phyloP scores from a whole-genome alignment of 2,888 invertebrate genomes.

The Brachypterus glaber region DNA sequence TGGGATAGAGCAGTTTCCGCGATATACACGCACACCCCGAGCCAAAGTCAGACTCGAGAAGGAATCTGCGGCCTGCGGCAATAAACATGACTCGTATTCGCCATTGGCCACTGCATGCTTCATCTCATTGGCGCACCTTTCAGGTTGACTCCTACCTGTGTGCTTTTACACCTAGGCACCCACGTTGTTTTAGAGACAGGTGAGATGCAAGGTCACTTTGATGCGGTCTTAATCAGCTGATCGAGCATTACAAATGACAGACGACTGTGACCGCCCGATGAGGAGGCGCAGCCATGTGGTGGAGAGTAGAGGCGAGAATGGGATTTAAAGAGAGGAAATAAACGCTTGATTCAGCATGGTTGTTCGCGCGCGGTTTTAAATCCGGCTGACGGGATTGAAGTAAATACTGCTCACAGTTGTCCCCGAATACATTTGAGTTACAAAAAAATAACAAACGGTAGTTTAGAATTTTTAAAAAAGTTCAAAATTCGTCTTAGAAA shows the following conservation, averaged over 20 bases:
- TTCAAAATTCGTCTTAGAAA: no score
- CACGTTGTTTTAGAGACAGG: slow-evolving; percentile 14
- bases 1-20: slow-evolving; percentile 21
- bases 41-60: slow-evolving; percentile 34
- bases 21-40: slow-evolving; percentile 35
- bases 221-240: slow-evolving; percentile 3
- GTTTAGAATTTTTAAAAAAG: no score
- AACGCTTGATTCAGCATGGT: no score
- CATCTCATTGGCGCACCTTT: slow-evolving; percentile 40
- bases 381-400: no score
- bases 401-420: no score
- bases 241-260: no score
- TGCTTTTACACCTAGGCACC: slow-evolving; percentile 23
- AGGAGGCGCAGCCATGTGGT: slow-evolving; percentile 30
- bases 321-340: no score
- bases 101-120: slow-evolving; percentile 38
- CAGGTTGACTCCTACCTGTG: slow-evolving; percentile 41
- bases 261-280: no score
- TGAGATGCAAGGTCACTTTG: slow-evolving; percentile 17
- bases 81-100: slow-evolving; percentile 38
- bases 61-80: slow-evolving; percentile 36
- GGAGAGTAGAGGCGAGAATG: slow-evolving; percentile 27
- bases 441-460: no score
- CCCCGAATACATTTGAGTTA: no score
- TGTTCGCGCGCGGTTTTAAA: no score